Percentiles rank a stretch among this genome's conserved stretches.
Evolutionary conservation across 2,888 invertebrate genomes (phyloP).

Genomic region (Polyommatus iphigenia): DNA sequence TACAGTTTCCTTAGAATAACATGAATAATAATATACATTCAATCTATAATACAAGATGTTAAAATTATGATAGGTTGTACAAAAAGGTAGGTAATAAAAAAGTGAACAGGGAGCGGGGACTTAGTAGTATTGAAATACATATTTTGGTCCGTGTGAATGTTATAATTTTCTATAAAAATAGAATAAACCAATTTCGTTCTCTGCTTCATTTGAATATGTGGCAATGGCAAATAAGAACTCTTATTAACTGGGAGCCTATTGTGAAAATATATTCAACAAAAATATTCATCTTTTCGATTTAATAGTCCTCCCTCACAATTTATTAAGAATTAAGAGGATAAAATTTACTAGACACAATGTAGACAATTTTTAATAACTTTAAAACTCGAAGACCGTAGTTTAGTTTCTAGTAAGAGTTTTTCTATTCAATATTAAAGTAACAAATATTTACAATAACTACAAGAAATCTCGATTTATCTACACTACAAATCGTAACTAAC

Average conservation of each 20-base stretch:
- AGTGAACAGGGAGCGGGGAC: conserved; percentile 13
- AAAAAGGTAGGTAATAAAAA: conserved; percentile 33
- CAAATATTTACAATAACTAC: conserved; percentile 64
- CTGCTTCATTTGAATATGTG: not conserved
- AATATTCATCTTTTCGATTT: conserved; percentile 1
- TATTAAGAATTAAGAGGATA: not conserved
- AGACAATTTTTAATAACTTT: conserved; percentile 21
- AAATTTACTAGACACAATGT: conserved; percentile 25
- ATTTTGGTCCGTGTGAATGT: conserved; percentile 31
- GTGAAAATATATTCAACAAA: not conserved
- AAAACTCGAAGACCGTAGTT: conserved; percentile 29
- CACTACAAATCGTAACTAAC: conserved; percentile 56
- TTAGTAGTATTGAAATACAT: conserved; percentile 9
- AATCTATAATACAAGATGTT: conserved; percentile 69
- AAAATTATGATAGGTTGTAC: conserved; percentile 48
- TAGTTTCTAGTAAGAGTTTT: conserved; percentile 21
- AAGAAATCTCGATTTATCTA: conserved; percentile 62
- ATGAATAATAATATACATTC: conserved; percentile 77
- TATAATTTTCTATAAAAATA: conserved; percentile 30
- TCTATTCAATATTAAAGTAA: conserved; percentile 40
- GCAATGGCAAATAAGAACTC: not conserved
- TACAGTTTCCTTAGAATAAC: conserved; percentile 73
- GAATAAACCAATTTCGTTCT: conserved; percentile 27
- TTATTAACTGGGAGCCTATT: not conserved
- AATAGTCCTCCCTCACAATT: not conserved